Evolutionary conservation across 1,140 invertebrate species (phyloP).

Genomic region (Hermetia illucens): DNA sequence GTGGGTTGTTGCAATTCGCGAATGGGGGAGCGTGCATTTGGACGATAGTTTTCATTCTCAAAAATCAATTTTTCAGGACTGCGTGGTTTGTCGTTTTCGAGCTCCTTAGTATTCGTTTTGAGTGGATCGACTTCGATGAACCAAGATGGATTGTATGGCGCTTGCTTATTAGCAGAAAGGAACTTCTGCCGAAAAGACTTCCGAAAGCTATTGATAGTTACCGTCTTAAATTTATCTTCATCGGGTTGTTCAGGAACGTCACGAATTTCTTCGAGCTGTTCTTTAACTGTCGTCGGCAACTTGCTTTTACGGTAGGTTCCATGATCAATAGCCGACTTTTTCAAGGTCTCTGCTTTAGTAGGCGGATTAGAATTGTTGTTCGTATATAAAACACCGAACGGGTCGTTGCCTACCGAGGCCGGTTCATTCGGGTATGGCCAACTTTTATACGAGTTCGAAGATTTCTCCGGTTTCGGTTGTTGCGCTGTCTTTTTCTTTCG

Average conservation of each 20-base stretch:
- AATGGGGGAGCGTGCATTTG: conserved; percentile 22
- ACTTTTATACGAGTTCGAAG: neutral
- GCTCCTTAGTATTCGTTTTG: neutral
- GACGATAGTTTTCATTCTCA: conserved; percentile 26
- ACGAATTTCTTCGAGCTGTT: neutral
- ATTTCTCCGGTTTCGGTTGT: neutral
- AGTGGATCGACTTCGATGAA: conserved; percentile 23
- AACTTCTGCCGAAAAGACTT: conserved; percentile 27
- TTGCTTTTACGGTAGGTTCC: neutral
- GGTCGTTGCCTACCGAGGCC: neutral
- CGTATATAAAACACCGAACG: neutral
- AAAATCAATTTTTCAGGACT: conserved; percentile 23
- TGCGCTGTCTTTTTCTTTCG: neutral
- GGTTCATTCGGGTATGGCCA: neutral
- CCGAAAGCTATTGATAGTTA: conserved; percentile 26
- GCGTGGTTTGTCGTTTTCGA: neutral
- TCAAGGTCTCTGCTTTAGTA: neutral
- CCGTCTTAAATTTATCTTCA: conserved; percentile 26
- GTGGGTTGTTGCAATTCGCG: conserved; percentile 1
- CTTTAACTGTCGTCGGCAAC: neutral
- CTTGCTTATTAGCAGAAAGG: conserved; percentile 21
- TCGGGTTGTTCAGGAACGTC: neutral
- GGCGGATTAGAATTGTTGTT: neutral
- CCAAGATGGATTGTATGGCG: conserved; percentile 26
- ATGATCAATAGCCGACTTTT: neutral